Conservation (phyloP, 2,113 vertebrate genomes). For the Tragelaphus buxtoni region DNA sequence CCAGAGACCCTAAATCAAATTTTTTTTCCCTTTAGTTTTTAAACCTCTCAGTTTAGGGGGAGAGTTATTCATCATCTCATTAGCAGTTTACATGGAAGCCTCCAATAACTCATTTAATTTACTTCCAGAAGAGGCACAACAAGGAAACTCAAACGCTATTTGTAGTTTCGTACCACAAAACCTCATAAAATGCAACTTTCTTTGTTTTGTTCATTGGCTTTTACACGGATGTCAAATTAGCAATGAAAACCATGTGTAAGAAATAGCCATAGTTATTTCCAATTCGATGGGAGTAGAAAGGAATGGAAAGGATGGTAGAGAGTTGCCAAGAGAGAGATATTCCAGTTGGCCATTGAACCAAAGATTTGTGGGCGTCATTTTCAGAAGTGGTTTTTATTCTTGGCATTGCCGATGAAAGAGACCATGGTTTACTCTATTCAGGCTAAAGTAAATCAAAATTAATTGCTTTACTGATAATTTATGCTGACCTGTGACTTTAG, state of each 20-base stretch:
- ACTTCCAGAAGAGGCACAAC: constrained; percentile 23
- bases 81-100: constrained; percentile 48
- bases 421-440: constrained; percentile 26
- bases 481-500: constrained; percentile 23
- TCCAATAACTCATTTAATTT: constrained; percentile 48
- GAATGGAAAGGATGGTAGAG: not conserved
- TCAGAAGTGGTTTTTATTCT: constrained; percentile 52
- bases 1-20: not conserved
- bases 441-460: constrained; percentile 49
- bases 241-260: constrained; percentile 58
- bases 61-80: constrained; percentile 44
- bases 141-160: constrained; percentile 30
- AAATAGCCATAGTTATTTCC: not conserved
- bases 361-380: not conserved
- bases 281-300: not conserved
- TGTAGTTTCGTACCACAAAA: constrained; percentile 47
- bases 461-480: constrained; percentile 47
- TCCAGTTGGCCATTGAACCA: not conserved
- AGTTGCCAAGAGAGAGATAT: not conserved
- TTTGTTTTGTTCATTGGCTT: constrained; percentile 56
- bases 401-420: constrained; percentile 27
- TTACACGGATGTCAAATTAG: constrained; percentile 51
- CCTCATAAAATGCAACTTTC: constrained; percentile 27
- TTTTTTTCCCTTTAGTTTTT: constrained; percentile 27
- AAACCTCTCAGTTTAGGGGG: not conserved